Evolutionary conservation across 2,888 invertebrate species (phyloP), one percentile per base, ranked within the genome.

Genomic region (Brenthis ino): DNA sequence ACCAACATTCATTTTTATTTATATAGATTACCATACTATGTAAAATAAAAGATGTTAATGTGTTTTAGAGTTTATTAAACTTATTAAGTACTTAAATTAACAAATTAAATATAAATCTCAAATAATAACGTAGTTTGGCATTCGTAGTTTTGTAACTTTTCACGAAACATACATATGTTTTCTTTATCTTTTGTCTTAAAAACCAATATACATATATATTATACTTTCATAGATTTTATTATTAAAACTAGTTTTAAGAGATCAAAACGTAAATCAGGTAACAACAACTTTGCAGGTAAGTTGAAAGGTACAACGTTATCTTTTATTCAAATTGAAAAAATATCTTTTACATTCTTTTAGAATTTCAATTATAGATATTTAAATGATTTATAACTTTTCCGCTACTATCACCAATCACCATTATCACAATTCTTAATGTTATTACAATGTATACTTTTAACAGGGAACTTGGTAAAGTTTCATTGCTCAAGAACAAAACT

Each of bases 251-350:
- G 86, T 83, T 85, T 85, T 84, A 88, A 85, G 92, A 92, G 92
- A 92, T 92, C 92, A 92, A 86, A 84, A 88, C 86, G 84, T 89
- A 84, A 85, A 86, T 91, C 90, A 92, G 91, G 91, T 91, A 92
- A 90, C 90, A 76, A 83, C 76, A 82, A 82, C 75, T 74, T 78
- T 77, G 74, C 75, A 71, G 67, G 72, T 69, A 67, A 72, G 69
- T 72, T 68, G 67, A 69, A 68, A 69, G 68, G 61, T 68, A 72
- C 67, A 67, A 64, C 48, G 58, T 68, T 65, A 63, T 64, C 37
- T 72, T 75, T 67, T 69, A 76, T 77, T 76, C 75, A 71, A 75
- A 75, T 76, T 74, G 74, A 70, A 75, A 77, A 77, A 66, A 75
- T 74, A 75, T 74, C 72, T 75, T 61, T 74, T 74, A 73, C 72